Percentiles rank a stretch among this genome's conserved stretches.
Conservation (phyloP, 2,888 invertebrate species). For the Callinectes sapidus region DNA sequence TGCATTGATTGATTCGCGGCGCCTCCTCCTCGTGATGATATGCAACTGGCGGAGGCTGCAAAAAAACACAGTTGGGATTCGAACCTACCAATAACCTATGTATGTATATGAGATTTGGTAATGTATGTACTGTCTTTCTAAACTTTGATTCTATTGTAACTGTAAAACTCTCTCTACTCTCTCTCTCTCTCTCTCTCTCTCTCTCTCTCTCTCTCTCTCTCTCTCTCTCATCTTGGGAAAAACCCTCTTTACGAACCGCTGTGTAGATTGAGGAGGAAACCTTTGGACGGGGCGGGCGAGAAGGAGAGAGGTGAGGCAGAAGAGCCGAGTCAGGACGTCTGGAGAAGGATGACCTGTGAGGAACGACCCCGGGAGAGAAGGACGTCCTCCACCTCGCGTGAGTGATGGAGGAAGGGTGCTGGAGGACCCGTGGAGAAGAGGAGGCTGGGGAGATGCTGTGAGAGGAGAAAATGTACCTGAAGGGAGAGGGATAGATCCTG, state of each 20-base stretch:
- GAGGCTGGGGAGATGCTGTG: background rate
- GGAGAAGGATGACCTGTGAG: constrained; percentile 34
- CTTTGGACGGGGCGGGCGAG: background rate
- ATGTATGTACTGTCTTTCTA: background rate
- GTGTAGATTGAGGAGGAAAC: constrained; percentile 34
- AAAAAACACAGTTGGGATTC: background rate
- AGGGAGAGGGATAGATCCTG: constrained; percentile 20
- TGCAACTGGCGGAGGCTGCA: background rate
- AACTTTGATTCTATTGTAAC: background rate
- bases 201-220: background rate
- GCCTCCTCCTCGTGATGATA: background rate
- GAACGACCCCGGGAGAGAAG: constrained; percentile 26
- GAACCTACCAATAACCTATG: background rate
- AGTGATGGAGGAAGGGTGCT: constrained; percentile 12
- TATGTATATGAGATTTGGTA: background rate
- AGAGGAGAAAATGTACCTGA: background rate
- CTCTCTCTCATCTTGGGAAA: background rate
- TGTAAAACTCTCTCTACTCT: background rate
- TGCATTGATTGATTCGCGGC: background rate
- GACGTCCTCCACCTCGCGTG: constrained; percentile 16
- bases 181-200: background rate
- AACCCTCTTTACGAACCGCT: constrained; percentile 25
- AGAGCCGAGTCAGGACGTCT: background rate
- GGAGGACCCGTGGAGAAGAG: background rate
- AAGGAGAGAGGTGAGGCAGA: background rate